phyloP scores from a whole-genome alignment of 2,797 vertebrate species.

The Denticeps clupeoides region DNA sequence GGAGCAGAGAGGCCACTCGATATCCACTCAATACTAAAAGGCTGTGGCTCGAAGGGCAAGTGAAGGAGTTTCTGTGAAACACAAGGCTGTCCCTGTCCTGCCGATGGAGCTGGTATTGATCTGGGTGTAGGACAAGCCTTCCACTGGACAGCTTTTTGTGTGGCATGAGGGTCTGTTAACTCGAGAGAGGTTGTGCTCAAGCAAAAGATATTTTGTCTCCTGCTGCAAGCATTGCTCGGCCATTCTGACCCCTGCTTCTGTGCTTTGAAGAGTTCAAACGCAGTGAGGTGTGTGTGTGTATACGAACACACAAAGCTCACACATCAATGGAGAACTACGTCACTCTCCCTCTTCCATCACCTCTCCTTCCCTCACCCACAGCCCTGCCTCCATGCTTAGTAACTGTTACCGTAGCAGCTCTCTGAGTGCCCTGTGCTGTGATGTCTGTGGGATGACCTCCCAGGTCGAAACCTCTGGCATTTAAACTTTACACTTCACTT shows the following conservation, averaged over 20 bases:
- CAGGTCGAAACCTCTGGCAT: slow-evolving; percentile 53
- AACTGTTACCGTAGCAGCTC: slow-evolving; percentile 13
- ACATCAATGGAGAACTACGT: slow-evolving; percentile 30
- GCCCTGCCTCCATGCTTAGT: slow-evolving; percentile 8
- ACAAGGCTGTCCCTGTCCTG: no score
- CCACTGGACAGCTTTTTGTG: no score
- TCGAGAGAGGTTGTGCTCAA: no score
- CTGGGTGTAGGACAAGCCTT: no score
- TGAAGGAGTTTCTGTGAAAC: no score
- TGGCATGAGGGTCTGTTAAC: no score
- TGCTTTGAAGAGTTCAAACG: slow-evolving; percentile 43
- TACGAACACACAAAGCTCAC: slow-evolving; percentile 16
- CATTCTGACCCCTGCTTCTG: slow-evolving; percentile 4
- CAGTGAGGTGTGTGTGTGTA: slow-evolving; percentile 1
- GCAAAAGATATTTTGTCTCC: not conserved
- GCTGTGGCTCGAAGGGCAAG: no score
- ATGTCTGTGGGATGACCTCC: slow-evolving; percentile 41
- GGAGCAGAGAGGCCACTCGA: no score
- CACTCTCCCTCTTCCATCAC: slow-evolving; percentile 8
- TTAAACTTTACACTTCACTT: slow-evolving; percentile 52
- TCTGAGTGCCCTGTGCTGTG: slow-evolving; percentile 3
- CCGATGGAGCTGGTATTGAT: no score
- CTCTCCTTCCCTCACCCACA: not conserved
- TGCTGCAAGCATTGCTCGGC: not conserved
- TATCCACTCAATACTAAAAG: no score